Evolutionary conservation across 2,113 vertebrate genomes (phyloP).

Genomic region (Delphinus delphis): DNA sequence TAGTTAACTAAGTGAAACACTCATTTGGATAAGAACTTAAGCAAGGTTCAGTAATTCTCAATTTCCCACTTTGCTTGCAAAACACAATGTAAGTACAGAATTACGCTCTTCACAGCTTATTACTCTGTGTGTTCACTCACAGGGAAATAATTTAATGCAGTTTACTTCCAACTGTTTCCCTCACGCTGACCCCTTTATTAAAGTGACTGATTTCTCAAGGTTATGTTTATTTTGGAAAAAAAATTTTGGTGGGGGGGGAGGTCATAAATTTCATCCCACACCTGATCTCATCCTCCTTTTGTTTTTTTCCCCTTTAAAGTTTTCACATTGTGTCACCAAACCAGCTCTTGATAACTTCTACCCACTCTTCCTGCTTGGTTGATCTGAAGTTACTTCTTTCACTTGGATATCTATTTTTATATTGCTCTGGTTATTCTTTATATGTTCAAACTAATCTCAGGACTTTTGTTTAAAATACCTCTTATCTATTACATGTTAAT

Average conservation of each 20-base stretch:
- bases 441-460: neutral
- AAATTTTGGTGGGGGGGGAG: neutral
- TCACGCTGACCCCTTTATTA: constrained; percentile 64
- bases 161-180: constrained; percentile 58
- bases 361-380: neutral
- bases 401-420: neutral
- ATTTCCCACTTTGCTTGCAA: constrained; percentile 71
- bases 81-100: constrained; percentile 63
- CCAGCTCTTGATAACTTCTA: neutral
- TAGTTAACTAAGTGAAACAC: constrained; percentile 63
- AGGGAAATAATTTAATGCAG: constrained; percentile 64
- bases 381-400: neutral
- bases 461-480: neutral
- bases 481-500: neutral
- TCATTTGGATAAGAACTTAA: constrained; percentile 70
- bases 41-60: constrained; percentile 73
- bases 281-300: neutral
- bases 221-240: constrained; percentile 58
- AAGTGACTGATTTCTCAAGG: constrained; percentile 58
- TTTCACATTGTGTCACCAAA: neutral
- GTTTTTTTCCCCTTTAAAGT: neutral
- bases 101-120: constrained; percentile 62
- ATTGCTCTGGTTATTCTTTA: neutral
- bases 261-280: neutral
- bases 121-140: constrained; percentile 59